Conservation (phyloP, 2,797 vertebrate species). For the Cossypha polioptera region DNA sequence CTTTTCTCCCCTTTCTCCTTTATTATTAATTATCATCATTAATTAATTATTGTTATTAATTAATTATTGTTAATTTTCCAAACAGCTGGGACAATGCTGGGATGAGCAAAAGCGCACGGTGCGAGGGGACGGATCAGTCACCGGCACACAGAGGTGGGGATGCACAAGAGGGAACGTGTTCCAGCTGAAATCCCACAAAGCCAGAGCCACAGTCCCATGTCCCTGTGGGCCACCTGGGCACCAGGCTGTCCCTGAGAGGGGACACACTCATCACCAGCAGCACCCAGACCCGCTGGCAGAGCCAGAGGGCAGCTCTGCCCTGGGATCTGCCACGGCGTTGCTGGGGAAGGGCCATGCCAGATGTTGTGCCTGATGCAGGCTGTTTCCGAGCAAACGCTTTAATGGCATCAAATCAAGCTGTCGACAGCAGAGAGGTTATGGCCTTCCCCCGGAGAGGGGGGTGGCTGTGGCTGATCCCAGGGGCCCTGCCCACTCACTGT, state of each 20-base stretch:
- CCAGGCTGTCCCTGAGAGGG: background rate
- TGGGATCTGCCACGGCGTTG: background rate
- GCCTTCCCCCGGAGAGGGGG: constrained; percentile 12
- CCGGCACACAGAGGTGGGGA: background rate
- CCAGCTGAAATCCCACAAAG: background rate
- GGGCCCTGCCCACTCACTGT: background rate
- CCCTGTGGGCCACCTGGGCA: background rate
- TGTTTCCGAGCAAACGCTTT: constrained; percentile 19
- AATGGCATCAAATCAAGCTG: constrained; percentile 59
- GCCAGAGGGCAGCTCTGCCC: background rate
- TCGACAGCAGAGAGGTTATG: constrained; percentile 32
- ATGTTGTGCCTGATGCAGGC: constrained; percentile 40
- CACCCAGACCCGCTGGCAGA: rapidly evolving
- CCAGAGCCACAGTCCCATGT: rapidly evolving
- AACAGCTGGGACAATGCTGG: background rate
- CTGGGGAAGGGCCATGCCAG: background rate
- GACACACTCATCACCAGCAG: background rate
- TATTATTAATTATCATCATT: constrained; percentile 65
- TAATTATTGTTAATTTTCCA: constrained; percentile 63
- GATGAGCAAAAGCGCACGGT: background rate
- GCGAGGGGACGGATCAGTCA: background rate
- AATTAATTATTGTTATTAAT: constrained; percentile 66
- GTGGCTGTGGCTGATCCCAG: background rate
- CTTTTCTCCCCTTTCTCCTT: background rate
- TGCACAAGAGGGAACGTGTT: background rate